Evolutionary conservation across 2,113 vertebrate species (phyloP), one percentile per base, ranked within the genome.

Genomic region (Entosphenus tridentatus): DNA sequence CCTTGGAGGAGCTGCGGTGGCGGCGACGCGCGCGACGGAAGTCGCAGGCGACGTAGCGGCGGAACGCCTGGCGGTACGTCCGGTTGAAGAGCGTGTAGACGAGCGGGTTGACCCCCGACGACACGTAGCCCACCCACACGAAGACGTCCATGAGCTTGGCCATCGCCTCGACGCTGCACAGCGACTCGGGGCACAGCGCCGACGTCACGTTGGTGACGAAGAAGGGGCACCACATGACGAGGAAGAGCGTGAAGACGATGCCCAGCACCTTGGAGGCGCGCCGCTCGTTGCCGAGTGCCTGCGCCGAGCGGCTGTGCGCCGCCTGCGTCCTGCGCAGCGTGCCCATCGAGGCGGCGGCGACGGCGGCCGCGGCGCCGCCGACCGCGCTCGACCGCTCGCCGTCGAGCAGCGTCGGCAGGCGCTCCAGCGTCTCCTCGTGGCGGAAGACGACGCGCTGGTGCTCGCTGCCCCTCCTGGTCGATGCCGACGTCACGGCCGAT

Each of bases 51-150:
- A 39, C 62, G n/a, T 65, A 65, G n/a, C 62, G n/a, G 62, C n/a
- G n/a, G 70, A 98, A 98, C 3, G 93, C 89, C 70, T 88, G 77
- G 68, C 93, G 82, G 81, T 96, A 98, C 1, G 89, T 95, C 80
- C 87, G 92, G 72, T 96, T 98, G 78, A 98, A 98, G 55, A 98
- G 86, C 1, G 93, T 98, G 57, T 98, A 98, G 72, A 98, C 86
- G 70, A 98, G 73, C 3, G 93, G 93, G 72, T 98, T 98, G 70
- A 98, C 89, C 8, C 92, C 93, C 0, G 93, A 98, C 9, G 92
- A 96, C 70, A 93, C 76, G 2, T 98, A 97, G 12, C 93, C 93
- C 73, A 98, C 86, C 93, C 93, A 97, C 67, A 87, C 88, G 77
- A 97, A 98, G 77, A 96, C 72, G 0, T 95, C 95, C 56, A 96